Evolutionary conservation across 2,888 invertebrate species (phyloP).

Genomic region (Oscheius sp.): DNA sequence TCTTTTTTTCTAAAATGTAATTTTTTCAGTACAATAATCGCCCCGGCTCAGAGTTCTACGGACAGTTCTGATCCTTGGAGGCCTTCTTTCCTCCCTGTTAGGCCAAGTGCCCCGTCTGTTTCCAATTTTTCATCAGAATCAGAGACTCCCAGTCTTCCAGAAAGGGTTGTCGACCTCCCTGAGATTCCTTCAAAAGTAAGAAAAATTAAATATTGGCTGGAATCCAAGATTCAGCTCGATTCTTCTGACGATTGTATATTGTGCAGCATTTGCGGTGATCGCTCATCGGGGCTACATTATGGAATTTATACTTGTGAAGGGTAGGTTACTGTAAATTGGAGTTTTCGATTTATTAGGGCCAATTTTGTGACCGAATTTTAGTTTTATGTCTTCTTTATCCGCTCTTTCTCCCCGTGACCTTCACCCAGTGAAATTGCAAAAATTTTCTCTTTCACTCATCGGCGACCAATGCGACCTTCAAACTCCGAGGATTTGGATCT

Average conservation of each 20-base stretch:
- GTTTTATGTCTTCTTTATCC: no score
- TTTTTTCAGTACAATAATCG: conserved; percentile 18
- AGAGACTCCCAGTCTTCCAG: not conserved
- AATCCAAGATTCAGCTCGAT: conserved; percentile 1
- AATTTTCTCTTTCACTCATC: conserved; percentile 19
- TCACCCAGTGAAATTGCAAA: conserved; percentile 22
- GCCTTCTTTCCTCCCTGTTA: not conserved
- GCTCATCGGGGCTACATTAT: conserved; percentile 96
- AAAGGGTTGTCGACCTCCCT: not conserved
- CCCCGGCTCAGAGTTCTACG: conserved; percentile 20
- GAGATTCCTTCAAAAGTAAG: not conserved
- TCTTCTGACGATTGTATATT: conserved; percentile 75
- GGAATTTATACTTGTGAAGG: conserved; percentile 99
- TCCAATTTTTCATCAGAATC: conserved; percentile 12
- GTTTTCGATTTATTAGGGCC: not conserved
- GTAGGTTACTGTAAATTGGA: conserved; percentile 76
- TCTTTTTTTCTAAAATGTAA: not conserved
- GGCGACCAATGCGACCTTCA: conserved; percentile 19
- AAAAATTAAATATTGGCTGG: not conserved
- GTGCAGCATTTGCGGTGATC: conserved; percentile 98
- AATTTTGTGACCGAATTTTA: no score
- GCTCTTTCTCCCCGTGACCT: conserved; percentile 1
- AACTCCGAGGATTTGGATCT: conserved; percentile 26
- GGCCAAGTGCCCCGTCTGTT: not conserved
- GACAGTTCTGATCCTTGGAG: not conserved